A percentile compares a stretch with the other conserved stretches of the same genome.
Evolutionary conservation across 2,888 invertebrate species (phyloP).

Genomic region (Tribolium freemani): DNA sequence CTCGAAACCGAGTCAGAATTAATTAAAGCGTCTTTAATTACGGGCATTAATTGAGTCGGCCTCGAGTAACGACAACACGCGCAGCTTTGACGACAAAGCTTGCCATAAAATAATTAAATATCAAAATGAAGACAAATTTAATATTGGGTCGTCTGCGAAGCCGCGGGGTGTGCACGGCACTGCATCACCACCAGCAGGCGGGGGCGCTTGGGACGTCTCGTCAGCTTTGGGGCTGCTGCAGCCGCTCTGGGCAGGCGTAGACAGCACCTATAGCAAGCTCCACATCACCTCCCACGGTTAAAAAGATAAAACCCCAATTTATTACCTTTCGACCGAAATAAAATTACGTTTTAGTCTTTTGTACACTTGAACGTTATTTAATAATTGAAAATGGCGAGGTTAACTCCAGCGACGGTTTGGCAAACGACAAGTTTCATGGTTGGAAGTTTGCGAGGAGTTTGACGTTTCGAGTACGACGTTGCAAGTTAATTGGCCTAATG

Average conservation of each 20-base stretch:
- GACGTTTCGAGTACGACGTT: conserved; percentile 46
- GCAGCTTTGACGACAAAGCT: conserved; percentile 65
- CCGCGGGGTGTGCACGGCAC: conserved; percentile 54
- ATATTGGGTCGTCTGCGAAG: conserved; percentile 63
- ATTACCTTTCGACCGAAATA: conserved; percentile 11
- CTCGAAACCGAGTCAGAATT: conserved; percentile 63
- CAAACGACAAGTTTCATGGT: conserved; percentile 44
- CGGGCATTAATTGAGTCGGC: conserved; percentile 64
- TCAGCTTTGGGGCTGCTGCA: conserved; percentile 28
- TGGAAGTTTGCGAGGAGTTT: conserved; percentile 40
- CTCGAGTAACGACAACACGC: conserved; percentile 62
- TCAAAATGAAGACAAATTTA: conserved; percentile 68
- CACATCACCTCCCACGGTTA: conserved; percentile 24
- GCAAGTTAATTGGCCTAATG: conserved; percentile 65
- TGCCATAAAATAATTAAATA: conserved; percentile 67
- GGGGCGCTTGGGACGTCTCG: conserved; percentile 16
- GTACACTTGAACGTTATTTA: conserved; percentile 13
- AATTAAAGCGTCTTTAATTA: conserved; percentile 68
- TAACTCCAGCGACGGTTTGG: conserved; percentile 36
- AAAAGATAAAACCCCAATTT: conserved; percentile 30
- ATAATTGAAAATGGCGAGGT: conserved; percentile 8
- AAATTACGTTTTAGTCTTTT: conserved; percentile 11
- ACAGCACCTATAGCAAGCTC: conserved; percentile 27
- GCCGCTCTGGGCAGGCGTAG: conserved; percentile 35
- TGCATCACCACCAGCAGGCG: conserved; percentile 43